Base-by-base conservation (phyloP, 2,113 vertebrate genomes). In the Pollachius pollachius region DNA sequence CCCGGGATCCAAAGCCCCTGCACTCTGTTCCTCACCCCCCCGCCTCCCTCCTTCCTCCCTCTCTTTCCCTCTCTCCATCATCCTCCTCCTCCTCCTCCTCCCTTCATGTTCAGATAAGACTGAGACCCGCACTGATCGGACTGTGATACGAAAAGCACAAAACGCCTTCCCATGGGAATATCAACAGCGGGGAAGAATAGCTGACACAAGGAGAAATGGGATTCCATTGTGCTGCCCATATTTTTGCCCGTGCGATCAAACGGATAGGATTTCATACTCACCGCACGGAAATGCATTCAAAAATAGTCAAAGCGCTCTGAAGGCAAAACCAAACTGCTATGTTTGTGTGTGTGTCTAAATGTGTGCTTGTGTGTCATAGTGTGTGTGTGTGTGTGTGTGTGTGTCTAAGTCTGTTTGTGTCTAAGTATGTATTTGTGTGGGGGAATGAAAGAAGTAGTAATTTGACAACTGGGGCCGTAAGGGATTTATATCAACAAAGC, bases 151-250 rank as follows among this genome's bases (percentile, higher is more conserved):
- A 72, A 25, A 81, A 85, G 88, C 83, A 89, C 77, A 89, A 85
- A 82, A 82, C 59, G 71, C 19, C 37, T 89, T 86, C 89, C 84
- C 88, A 83, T 87, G 84, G 81, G 85, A 89, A 88, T 87, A 85
- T 72, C 54, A 75, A 64, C 65, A 4, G 74, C 19, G 74, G 8
- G n/a, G 83, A 77, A 87, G 88, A 88, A 90, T 77, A 90, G 89
- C 89, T 89, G 87, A 90, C 89, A 89, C 82, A 79, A 83, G 79
- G 5, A 2, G 19, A 85, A 80, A 84, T 74, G 85, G 82, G 82
- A 89, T 86, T 86, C 76, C 81, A 81, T 85, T 85, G 80, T 79
- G 78, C 73, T 71, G 83, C 84, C 87, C 82, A 75, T 88, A 85
- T 88, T 86, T 87, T 84, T 82, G 81, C 85, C 72, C 76, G 72